Evolutionary conservation across 2,113 vertebrate genomes (phyloP).

Genomic region (Lethenteron reissneri): DNA sequence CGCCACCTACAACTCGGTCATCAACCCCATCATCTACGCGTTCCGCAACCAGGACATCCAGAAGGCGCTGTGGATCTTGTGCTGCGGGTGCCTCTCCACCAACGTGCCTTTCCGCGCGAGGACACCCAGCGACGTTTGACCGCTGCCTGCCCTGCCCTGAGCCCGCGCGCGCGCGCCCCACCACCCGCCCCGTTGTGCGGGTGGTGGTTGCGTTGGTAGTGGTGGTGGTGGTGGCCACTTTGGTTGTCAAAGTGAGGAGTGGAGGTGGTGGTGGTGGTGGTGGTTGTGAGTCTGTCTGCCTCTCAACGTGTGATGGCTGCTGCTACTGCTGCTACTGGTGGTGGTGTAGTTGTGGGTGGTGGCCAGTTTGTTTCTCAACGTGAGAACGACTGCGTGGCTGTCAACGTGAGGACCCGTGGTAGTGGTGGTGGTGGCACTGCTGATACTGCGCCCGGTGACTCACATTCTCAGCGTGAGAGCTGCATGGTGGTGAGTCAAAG

Average conservation of each 20-base stretch:
- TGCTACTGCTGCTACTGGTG: too few relatives aligned
- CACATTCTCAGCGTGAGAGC: too few relatives aligned
- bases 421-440: too few relatives aligned
- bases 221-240: too few relatives aligned
- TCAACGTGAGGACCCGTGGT: too few relatives aligned
- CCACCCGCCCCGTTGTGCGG: neutral
- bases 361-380: too few relatives aligned
- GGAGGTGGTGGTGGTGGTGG: neutral
- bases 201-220: neutral
- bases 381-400: too few relatives aligned
- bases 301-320: too few relatives aligned
- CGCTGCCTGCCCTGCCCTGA: neutral
- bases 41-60: slow-evolving; percentile 76
- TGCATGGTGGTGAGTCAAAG: too few relatives aligned
- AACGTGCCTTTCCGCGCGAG: slow-evolving; percentile 27
- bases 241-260: neutral
- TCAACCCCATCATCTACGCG: slow-evolving; percentile 78
- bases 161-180: neutral
- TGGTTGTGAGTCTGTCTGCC: neutral
- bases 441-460: too few relatives aligned
- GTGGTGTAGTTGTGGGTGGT: too few relatives aligned
- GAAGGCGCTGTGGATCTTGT: slow-evolving; percentile 45
- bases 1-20: slow-evolving; percentile 58
- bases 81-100: slow-evolving; percentile 57
- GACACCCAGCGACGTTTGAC: slow-evolving; percentile 72